These are phyloP conservation scores for Hippopotamus amphibius DNA, from an alignment of 2,113 vertebrate genomes.

Conservation along the genomic window DNA sequence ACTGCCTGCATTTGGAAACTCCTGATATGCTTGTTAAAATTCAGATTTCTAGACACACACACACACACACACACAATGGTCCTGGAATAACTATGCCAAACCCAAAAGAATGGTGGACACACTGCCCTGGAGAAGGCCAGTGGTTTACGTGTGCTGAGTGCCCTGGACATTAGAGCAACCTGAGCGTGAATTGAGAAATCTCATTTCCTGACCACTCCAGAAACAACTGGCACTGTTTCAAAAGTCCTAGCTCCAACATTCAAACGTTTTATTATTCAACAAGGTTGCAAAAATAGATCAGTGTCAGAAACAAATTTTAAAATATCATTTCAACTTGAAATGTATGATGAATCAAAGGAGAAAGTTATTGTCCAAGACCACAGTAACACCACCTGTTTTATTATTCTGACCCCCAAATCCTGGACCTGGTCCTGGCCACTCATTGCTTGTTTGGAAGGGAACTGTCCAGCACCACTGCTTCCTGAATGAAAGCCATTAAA, in stretches of 20 bases:
- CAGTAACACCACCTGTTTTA: neutral
- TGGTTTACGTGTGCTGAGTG: neutral
- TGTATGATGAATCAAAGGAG: neutral
- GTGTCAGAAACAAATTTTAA: neutral
- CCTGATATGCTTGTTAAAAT: neutral
- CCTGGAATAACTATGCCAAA: neutral
- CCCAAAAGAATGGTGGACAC: neutral
- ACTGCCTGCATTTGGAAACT: neutral
- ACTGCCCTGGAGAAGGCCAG: neutral
- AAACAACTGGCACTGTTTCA: neutral
- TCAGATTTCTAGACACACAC: neutral
- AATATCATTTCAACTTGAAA: neutral
- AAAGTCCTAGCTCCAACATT: slow-evolving; percentile 9
- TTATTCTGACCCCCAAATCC: neutral
- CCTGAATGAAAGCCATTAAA: slow-evolving; percentile 52
- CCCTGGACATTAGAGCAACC: neutral
- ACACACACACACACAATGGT: neutral
- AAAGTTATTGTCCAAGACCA: neutral
- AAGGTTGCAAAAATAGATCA: slow-evolving; percentile 27
- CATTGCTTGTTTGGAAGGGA: neutral
- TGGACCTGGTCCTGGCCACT: neutral
- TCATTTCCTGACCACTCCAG: neutral
- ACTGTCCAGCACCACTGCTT: slow-evolving; percentile 67
- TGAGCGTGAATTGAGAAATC: neutral
- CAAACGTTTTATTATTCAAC: slow-evolving; percentile 1